Evolutionary conservation across 1,140 invertebrate species (phyloP), one percentile per base, ranked within the genome.

Genomic region (Acromyrmex echinatior): DNA sequence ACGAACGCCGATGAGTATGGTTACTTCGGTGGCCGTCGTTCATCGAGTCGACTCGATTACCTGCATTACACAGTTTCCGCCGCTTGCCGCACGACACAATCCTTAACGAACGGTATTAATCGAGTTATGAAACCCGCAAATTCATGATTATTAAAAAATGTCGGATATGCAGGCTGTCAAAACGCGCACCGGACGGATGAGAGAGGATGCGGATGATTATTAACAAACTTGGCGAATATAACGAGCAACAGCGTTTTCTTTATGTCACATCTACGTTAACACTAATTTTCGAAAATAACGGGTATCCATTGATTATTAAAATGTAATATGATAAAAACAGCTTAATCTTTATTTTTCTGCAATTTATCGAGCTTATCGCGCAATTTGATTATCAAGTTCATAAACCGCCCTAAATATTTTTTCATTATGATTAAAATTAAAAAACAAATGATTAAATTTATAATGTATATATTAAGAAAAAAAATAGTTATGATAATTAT

Each of bases 81-180:
- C 49, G 65, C 65, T 79, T 88, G 65, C 77, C 65, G 62, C 56
- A 56, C 65, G 56, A 88, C 71, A 31, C 66, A n/a, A 79, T 77
- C 39, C 21, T 77, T 51, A 62, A 76, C 45, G 31, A 63, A 62
- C 10, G 45, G 16, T 76, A 84, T 84, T 76, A 74, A 76, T 84
- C 80, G 80, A 28, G 56, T 76, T 84, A 63, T 31, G 56, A 84
- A 76, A 70, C 63, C 7, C n/a, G 49, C 31, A 18, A 39, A 76
- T 74, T 18, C 31, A 7, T 74, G 74, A 84, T 84, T 84, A 84
- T 74, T n/a, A 74, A 84, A 81, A 76, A 84, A 51, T 84, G 80
- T 35, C 70, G 80, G 80, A 25, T 25, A 82, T 74, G 53, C 18
- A 35, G 66, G 53, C 35, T 25, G 9, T 10, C 53, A 35, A 53